phyloP scores from a whole-genome alignment of 2,888 invertebrate species.

The Tenthredo scrophulariae region DNA sequence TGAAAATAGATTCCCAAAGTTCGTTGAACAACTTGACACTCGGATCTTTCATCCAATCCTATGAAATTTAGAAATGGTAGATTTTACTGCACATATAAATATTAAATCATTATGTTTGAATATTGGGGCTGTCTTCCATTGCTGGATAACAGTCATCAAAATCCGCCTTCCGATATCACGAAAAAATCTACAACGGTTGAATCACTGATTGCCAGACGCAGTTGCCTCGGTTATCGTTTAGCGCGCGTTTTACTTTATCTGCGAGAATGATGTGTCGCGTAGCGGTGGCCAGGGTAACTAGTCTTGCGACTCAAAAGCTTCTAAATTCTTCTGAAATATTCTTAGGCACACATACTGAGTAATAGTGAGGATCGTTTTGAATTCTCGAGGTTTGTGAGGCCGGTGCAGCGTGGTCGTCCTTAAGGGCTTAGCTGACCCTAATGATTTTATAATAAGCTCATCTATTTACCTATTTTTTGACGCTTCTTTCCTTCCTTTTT shows the following conservation, averaged over 20 bases:
- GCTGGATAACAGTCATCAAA: not conserved
- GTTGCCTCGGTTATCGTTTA: not conserved
- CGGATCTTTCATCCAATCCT: not conserved
- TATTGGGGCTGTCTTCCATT: not conserved
- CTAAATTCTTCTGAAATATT: not conserved
- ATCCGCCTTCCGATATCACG: not conserved
- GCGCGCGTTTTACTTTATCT: not conserved
- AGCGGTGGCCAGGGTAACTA: not conserved
- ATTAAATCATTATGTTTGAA: not conserved
- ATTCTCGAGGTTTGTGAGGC: not conserved
- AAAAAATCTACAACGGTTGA: not conserved
- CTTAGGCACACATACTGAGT: not conserved
- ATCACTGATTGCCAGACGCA: too few species aligned
- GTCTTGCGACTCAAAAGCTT: not conserved
- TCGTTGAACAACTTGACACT: not conserved
- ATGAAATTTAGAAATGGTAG: not conserved
- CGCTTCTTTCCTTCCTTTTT: constrained; percentile 41
- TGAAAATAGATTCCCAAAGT: not conserved
- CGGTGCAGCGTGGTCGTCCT: constrained; percentile 39
- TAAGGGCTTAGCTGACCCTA: constrained; percentile 60
- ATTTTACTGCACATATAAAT: not conserved
- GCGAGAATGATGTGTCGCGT: not conserved
- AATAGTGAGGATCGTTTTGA: not conserved
- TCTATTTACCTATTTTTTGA: constrained; percentile 57
- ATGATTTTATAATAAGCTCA: constrained; percentile 71